Base-by-base conservation (phyloP, 1,140 invertebrate genomes). In the Andrena cerasifolii region DNA sequence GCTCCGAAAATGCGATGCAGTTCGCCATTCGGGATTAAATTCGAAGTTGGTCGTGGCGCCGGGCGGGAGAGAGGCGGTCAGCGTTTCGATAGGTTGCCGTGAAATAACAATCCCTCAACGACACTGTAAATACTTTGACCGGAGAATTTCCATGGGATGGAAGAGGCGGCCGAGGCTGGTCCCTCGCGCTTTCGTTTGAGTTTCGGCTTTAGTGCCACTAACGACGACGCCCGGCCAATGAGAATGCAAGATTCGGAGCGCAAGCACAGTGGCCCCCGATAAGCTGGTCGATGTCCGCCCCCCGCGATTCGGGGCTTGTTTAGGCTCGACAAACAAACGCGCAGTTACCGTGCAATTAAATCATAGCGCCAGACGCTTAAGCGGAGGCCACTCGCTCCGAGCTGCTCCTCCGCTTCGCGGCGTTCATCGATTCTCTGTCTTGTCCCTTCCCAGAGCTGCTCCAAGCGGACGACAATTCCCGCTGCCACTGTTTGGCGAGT, bases 311-410 rank as follows among this genome's bases (percentile, higher is more conserved):
- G 40, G 31, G 2, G 76, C 76, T 78, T 78, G 76, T 73, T 78
- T 65, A 78, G 76, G 59, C 47, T 73, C 59, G 49, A 10, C 51
- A 78, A 78, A 78, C 76, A 78, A 56, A 78, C 76, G 76, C 49
- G 67, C 33, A 26, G 68, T 78, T 78, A 78, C 59, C 59, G n/a
- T 49, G 58, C 70, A 65, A 78, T 78, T 73, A 78, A 78, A 78
- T 78, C 76, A 78, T 78, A 70, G 76, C 76, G 40, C 70, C 12
- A 21, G 45, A 61, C 45, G 75, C 67, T 72, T 78, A 61, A 78
- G 36, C 56, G 33, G 14, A 26, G 36, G 18, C 7, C 26, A 6
- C 2, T 33, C 43, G 14, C 59, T 16, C 18, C 12, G n/a, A 40
- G 36, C n/a, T n/a, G n/a, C n/a, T n/a, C n/a, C n/a, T n/a, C 16